These are phyloP conservation scores for Coregonus clupeaformis DNA, from an alignment of 2,113 vertebrate species.

Conservation along the genomic window DNA sequence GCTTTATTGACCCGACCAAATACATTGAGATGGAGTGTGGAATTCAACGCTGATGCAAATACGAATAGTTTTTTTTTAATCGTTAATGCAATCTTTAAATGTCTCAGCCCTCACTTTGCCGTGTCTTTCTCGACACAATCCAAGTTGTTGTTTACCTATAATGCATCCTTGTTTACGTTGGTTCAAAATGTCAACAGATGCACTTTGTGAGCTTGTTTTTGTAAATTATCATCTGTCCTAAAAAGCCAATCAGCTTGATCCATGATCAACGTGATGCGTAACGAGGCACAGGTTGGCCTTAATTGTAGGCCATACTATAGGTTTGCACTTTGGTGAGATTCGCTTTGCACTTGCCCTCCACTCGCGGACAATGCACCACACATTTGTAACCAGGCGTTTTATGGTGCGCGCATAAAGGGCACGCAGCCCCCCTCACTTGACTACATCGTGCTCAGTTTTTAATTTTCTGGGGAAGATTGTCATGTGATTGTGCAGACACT, in stretches of 20 bases:
- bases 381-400: too few relatives aligned
- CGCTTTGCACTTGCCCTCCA: not conserved
- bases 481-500: slow-evolving; percentile 61
- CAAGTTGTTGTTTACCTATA: not conserved
- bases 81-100: slow-evolving; percentile 75
- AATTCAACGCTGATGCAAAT: slow-evolving; percentile 80
- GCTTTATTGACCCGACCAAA: slow-evolving; percentile 77
- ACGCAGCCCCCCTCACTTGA: not conserved
- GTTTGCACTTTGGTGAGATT: slow-evolving; percentile 5
- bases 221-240: not conserved
- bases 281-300: too few relatives aligned
- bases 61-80: slow-evolving; percentile 78
- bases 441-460: slow-evolving; percentile 50
- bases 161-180: not conserved
- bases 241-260: slow-evolving; percentile 1
- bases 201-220: not conserved
- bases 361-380: too few relatives aligned
- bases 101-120: slow-evolving; percentile 42
- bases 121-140: slow-evolving; percentile 24
- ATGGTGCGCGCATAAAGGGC: not conserved
- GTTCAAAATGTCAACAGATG: not conserved
- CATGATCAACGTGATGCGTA: too few relatives aligned
- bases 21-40: slow-evolving; percentile 82
- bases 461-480: slow-evolving; percentile 49
- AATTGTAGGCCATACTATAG: too few relatives aligned